These are phyloP conservation scores for Bicyclus anynana DNA, from an alignment of 1,140 invertebrate genomes.

Conservation along the genomic window DNA sequence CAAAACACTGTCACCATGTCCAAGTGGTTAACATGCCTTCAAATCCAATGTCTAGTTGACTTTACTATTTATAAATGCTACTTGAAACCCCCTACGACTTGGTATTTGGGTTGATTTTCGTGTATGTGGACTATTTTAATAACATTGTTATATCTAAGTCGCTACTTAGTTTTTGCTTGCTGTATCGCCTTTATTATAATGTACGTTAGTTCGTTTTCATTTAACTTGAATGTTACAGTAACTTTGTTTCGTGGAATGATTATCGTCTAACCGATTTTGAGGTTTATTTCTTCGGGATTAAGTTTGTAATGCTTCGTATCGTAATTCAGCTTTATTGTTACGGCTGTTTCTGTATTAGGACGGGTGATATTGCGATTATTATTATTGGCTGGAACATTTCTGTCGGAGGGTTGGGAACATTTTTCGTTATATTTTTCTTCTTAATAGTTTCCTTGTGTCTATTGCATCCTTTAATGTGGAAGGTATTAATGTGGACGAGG, in stretches of 20 bases:
- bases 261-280: conserved; percentile 4
- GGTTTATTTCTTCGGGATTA: conserved; percentile 6
- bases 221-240: background rate
- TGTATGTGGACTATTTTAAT: background rate
- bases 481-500: background rate
- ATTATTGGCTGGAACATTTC: conserved; percentile 20
- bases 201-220: background rate
- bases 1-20: conserved; percentile 12
- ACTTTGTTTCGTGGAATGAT: background rate
- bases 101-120: conserved; percentile 1
- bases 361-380: conserved; percentile 26
- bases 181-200: background rate
- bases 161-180: background rate
- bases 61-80: background rate
- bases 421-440: conserved; percentile 10
- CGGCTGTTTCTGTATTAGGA: conserved; percentile 17
- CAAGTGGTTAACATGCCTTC: conserved; percentile 10
- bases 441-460: conserved; percentile 9
- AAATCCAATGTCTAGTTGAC: conserved; percentile 13
- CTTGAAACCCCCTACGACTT: background rate
- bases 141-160: background rate
- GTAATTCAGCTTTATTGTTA: conserved; percentile 15
- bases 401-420: conserved; percentile 11
- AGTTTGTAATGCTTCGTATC: conserved; percentile 2
- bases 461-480: background rate